Evolutionary conservation across 2,888 invertebrate species (phyloP).

Genomic region (Eilema depressum): DNA sequence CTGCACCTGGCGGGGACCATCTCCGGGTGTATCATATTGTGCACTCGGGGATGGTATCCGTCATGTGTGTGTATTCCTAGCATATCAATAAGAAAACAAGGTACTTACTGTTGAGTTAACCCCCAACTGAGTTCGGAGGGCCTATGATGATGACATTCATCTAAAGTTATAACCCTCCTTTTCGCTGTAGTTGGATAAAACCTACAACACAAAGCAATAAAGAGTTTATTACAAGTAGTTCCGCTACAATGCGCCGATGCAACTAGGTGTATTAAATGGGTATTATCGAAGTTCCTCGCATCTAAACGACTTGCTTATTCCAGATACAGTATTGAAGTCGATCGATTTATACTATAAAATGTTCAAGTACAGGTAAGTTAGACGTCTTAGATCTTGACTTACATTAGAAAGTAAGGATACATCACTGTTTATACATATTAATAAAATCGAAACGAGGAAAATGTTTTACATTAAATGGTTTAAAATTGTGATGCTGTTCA

Average conservation of each 20-base stretch:
- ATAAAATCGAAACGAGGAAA: too few relatives aligned
- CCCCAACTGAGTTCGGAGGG: background rate
- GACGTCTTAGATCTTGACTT: background rate
- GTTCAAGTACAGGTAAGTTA: background rate
- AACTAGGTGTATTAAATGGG: slow-evolving; percentile 2
- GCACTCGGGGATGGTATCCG: too few relatives aligned
- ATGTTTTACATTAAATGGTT: too few relatives aligned
- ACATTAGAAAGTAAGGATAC: background rate
- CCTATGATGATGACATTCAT: background rate
- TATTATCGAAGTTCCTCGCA: slow-evolving; percentile 1
- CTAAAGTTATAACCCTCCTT: background rate
- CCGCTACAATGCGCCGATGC: background rate
- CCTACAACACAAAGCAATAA: background rate
- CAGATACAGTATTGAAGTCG: background rate
- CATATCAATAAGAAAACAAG: too few relatives aligned
- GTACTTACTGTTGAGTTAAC: too few relatives aligned
- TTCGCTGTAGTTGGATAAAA: background rate
- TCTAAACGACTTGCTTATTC: background rate
- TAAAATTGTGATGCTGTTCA: too few relatives aligned
- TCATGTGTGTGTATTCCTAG: too few relatives aligned
- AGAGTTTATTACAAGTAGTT: slow-evolving; percentile 3
- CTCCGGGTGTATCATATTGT: too few relatives aligned
- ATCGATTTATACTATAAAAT: background rate
- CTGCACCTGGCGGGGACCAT: too few relatives aligned
- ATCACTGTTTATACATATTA: too few relatives aligned